Conservation (phyloP, 2,797 vertebrate genomes). For the Acrossocheilus wenchowensis region DNA sequence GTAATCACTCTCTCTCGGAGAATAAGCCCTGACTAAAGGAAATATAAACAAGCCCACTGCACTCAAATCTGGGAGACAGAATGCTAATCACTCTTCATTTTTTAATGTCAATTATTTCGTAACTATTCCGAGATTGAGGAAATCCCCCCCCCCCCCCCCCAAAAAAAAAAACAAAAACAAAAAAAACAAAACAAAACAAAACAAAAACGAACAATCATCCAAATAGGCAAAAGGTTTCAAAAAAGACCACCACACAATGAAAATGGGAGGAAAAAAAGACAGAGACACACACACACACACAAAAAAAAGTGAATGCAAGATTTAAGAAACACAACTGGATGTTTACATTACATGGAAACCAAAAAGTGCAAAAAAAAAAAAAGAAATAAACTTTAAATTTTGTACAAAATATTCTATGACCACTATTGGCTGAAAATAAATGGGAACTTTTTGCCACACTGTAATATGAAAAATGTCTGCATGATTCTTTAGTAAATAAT, state of each 20-base stretch:
- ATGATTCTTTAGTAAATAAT: not conserved
- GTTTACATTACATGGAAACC: too few species aligned
- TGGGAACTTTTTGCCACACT: not conserved
- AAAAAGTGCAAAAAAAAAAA: too few species aligned
- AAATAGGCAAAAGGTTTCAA: too few species aligned
- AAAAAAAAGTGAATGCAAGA: not conserved
- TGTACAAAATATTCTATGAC: too few species aligned
- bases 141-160: too few species aligned
- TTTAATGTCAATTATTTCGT: not conserved
- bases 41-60: slow-evolving; percentile 30
- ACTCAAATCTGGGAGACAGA: slow-evolving; percentile 31
- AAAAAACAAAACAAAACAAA: too few species aligned
- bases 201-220: not conserved
- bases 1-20: slow-evolving; percentile 32
- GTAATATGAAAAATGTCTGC: not conserved
- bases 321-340: too few species aligned
- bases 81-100: slow-evolving; percentile 19
- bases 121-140: not conserved
- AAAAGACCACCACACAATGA: too few species aligned
- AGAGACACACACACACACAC: too few species aligned
- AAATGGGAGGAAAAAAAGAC: too few species aligned
- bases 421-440: not conserved
- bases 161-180: too few species aligned
- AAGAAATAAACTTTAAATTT: too few species aligned
- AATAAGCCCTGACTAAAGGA: slow-evolving; percentile 44